A percentile compares a stretch with the other conserved stretches of the same genome.
phyloP scores from a whole-genome alignment of 2,888 invertebrate species.

The Caenorhabditis afra region DNA sequence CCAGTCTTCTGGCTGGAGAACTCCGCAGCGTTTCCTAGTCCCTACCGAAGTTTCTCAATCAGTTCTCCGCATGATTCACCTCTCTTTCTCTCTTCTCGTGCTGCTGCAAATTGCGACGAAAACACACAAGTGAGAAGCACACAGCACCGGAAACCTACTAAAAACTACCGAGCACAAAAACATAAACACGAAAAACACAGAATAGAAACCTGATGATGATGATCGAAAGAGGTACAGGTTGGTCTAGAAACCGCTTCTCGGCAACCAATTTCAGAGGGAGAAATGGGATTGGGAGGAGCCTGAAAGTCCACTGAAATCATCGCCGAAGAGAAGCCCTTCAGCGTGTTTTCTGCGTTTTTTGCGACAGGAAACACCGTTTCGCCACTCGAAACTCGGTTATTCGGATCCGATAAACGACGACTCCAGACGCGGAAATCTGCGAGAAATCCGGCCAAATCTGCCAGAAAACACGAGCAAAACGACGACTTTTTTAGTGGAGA shows the following conservation, averaged over 20 bases:
- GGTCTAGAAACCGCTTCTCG: too few relatives aligned
- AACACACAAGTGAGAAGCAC: background rate
- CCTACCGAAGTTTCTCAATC: background rate
- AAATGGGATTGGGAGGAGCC: too few relatives aligned
- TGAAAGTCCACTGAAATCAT: too few relatives aligned
- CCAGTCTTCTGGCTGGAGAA: too few relatives aligned
- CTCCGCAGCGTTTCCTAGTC: too few relatives aligned
- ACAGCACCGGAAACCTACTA: slow-evolving; percentile 28
- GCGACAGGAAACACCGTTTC: too few relatives aligned
- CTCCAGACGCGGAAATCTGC: slow-evolving; percentile 9
- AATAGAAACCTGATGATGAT: background rate
- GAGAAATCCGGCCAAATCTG: slow-evolving; percentile 7
- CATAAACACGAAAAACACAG: slow-evolving; percentile 11
- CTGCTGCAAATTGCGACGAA: background rate
- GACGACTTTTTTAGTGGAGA: slow-evolving; percentile 19
- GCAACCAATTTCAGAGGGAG: too few relatives aligned
- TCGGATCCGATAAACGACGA: too few relatives aligned
- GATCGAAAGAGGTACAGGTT: too few relatives aligned
- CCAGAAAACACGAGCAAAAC: background rate
- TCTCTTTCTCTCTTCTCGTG: background rate
- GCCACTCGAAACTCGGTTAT: too few relatives aligned
- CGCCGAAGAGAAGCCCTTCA: too few relatives aligned
- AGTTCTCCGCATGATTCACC: background rate
- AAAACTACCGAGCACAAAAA: slow-evolving; percentile 8
- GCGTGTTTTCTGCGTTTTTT: too few relatives aligned